Evolutionary conservation across 2,113 vertebrate species (phyloP).

Genomic region (Oxyura jamaicensis): DNA sequence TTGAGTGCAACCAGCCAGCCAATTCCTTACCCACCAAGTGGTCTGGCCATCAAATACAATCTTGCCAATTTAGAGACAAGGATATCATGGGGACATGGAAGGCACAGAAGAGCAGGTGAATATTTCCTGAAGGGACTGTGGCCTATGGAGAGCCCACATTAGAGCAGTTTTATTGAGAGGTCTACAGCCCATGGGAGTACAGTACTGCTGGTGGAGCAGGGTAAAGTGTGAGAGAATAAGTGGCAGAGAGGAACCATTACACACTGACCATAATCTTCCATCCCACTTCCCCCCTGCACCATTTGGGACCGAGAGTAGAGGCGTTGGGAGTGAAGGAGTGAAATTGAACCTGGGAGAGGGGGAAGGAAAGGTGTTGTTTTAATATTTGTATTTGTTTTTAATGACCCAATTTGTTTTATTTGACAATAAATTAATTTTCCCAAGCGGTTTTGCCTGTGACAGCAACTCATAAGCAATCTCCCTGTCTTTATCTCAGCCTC

Average conservation of each 20-base stretch:
- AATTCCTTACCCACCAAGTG: too few relatives aligned
- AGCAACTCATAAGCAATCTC: background rate
- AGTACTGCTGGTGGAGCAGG: background rate
- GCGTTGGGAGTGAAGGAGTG: background rate
- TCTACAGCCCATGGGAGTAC: background rate
- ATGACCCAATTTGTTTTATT: accelerated
- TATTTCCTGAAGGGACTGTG: background rate
- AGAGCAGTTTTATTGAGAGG: background rate
- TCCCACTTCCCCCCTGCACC: background rate
- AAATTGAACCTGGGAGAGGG: background rate
- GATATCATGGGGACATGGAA: background rate
- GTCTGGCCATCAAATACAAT: too few relatives aligned
- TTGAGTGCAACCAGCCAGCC: too few relatives aligned
- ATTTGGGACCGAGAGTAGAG: background rate
- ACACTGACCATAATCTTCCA: background rate
- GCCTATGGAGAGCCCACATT: background rate
- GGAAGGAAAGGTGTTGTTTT: background rate
- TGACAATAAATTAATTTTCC: background rate
- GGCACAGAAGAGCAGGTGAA: background rate
- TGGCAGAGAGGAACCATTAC: background rate
- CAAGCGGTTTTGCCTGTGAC: background rate
- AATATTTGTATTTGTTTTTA: background rate
- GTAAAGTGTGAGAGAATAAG: background rate
- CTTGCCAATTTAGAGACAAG: too few relatives aligned
- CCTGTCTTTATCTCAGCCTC: background rate